Percentiles rank a stretch among this genome's conserved stretches.
Evolutionary conservation across 2,113 vertebrate species (phyloP).

Genomic region (Salminus brasiliensis): DNA sequence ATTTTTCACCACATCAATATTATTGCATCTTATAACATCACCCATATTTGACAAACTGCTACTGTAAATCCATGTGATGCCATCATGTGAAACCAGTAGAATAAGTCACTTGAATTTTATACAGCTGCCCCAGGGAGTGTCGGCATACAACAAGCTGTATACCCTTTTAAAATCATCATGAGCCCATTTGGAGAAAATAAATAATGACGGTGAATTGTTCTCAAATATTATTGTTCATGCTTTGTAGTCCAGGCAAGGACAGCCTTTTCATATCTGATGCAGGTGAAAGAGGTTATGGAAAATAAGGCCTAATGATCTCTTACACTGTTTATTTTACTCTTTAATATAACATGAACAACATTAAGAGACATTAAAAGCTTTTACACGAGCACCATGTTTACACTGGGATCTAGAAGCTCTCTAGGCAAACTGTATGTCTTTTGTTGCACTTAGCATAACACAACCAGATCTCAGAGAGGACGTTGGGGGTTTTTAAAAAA

Average conservation of each 20-base stretch:
- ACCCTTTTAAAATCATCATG: background rate
- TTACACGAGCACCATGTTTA: background rate
- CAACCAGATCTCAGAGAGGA: background rate
- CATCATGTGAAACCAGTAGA: too few species aligned
- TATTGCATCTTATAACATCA: too few species aligned
- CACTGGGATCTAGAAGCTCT: background rate
- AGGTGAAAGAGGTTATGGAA: background rate
- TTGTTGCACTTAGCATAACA: background rate
- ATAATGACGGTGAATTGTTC: background rate
- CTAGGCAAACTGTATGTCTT: background rate
- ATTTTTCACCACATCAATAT: too few species aligned
- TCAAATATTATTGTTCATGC: background rate
- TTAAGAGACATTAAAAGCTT: background rate
- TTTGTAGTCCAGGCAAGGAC: background rate
- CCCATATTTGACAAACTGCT: too few species aligned
- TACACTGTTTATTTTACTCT: background rate
- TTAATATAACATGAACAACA: background rate
- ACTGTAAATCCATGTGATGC: too few species aligned
- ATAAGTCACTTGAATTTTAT: too few species aligned
- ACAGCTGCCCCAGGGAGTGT: too few species aligned
- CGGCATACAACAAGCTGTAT: too few species aligned
- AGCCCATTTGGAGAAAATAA: background rate
- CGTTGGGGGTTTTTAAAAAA: slow-evolving; percentile 10
- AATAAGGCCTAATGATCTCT: background rate
- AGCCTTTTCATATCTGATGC: background rate